Evolutionary conservation across 1,140 invertebrate species (phyloP).

Genomic region (Tetramorium simillimum): DNA sequence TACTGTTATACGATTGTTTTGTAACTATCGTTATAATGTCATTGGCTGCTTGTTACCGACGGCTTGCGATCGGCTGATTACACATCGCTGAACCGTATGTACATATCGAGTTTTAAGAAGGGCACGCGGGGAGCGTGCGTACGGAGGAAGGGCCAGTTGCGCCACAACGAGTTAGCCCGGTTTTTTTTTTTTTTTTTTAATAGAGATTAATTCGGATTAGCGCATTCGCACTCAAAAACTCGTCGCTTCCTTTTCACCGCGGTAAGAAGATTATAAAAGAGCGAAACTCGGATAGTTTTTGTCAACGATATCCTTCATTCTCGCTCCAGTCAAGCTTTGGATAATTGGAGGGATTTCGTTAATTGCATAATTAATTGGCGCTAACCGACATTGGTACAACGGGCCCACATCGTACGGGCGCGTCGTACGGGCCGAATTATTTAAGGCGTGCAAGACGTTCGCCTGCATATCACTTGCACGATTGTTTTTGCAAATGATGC

Average conservation of each 20-base stretch:
- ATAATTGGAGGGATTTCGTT: not conserved
- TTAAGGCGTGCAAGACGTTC: constrained; percentile 24
- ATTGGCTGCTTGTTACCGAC: constrained; percentile 68
- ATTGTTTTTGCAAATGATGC: constrained; percentile 47
- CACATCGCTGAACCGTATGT: constrained; percentile 60
- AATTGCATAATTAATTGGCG: not conserved
- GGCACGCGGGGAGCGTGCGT: not conserved
- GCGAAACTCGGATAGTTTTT: not conserved
- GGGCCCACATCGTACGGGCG: not conserved
- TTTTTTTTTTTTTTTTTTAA: not conserved
- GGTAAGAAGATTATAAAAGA: not conserved
- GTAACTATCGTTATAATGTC: constrained; percentile 73
- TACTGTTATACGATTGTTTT: constrained; percentile 64
- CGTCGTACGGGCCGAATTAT: constrained; percentile 9
- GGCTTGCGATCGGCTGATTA: constrained; percentile 58
- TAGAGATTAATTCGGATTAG: not conserved
- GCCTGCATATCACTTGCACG: constrained; percentile 53
- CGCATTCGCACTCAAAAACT: too few species aligned
- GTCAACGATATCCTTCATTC: not conserved
- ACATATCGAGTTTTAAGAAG: constrained; percentile 68
- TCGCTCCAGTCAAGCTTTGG: not conserved
- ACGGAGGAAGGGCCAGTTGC: not conserved
- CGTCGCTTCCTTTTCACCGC: not conserved
- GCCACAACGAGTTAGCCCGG: not conserved
- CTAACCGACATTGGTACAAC: constrained; percentile 14